Base-by-base conservation (phyloP, 2,888 invertebrate genomes). In the Eumerus sabulonum region DNA sequence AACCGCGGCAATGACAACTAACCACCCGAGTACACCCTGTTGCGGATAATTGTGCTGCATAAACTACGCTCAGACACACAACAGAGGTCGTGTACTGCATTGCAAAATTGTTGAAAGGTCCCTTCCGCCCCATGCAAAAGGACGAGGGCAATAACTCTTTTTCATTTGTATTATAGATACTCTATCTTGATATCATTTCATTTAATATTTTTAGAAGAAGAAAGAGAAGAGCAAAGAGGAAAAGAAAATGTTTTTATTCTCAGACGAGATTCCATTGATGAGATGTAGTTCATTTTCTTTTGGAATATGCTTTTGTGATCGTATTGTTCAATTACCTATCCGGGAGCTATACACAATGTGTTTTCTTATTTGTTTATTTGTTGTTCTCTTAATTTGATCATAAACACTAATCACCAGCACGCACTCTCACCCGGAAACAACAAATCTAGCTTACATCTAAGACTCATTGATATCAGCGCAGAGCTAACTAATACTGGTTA, bases 1-100 rank as follows among this genome's bases (percentile, higher is more conserved):
- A 86, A 70, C 88, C 88, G 76, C 86, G 88, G 11, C 88, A 86
- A 86, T 87, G 88, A 87, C 87, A 86, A 84, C 84, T 86, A 83
- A 79, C 73, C 82, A 50, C 62, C 63, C 27, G 27, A 27, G 27
- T 27, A 27, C 76, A 74, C 73, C 76, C 82, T 74, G 74, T 84
- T 81, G 60, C 73, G 76, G 82, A 84, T 83, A 84, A 84, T 82
- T 84, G 79, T 77, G 62, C 66, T 77, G 76, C 68, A 60, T 72
- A 64, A 76, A 64, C 45, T 74, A 71, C 54, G 67, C 74, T n/a
- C n/a, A n/a, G n/a, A 81, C 35, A 79, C 35, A 60, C 60, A 77
- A 70, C 81, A 82, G 81, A 72, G 83, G 79, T 81, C 70, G 76
- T 76, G 82, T 79, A 73, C 76, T 81, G 59, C 54, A 27, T 4